Evolutionary conservation across 2,797 vertebrate species (phyloP).

Genomic region (Takifugu rubripes): DNA sequence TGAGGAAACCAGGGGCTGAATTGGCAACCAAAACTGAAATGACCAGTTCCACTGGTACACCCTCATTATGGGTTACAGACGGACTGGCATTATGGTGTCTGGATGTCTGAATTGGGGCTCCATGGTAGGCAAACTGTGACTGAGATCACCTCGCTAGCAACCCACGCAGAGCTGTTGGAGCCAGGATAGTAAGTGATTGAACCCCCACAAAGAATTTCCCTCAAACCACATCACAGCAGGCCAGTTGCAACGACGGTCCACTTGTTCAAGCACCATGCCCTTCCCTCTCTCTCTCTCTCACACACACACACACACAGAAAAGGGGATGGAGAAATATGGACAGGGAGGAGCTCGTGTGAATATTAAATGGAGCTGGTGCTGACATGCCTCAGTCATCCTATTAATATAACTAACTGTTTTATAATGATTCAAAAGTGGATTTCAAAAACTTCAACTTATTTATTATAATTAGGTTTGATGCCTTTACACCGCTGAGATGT

Average conservation of each 20-base stretch:
- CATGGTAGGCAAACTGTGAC: conserved; percentile 66
- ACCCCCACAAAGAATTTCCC: conserved; percentile 70
- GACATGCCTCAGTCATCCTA: conserved; percentile 10
- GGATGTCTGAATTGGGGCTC: conserved; percentile 68
- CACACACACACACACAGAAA: conserved; percentile 12
- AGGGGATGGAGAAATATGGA: too few species aligned
- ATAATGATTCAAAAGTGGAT: not conserved
- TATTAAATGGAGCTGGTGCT: conserved; percentile 6
- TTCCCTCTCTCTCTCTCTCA: conserved; percentile 15
- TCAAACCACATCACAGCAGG: conserved; percentile 66
- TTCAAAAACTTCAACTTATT: not conserved
- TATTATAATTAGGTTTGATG: too few species aligned
- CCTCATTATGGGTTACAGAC: conserved; percentile 72
- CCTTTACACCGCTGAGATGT: not conserved
- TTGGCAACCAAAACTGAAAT: conserved; percentile 69
- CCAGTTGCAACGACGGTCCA: conserved; percentile 47
- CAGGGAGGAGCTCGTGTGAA: not conserved
- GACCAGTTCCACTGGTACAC: conserved; percentile 70
- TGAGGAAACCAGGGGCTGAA: conserved; percentile 52
- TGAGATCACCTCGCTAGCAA: conserved; percentile 73
- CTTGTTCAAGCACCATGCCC: conserved; percentile 54
- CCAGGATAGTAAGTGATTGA: conserved; percentile 67
- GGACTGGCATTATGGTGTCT: conserved; percentile 76
- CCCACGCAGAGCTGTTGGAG: conserved; percentile 62
- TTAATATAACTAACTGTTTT: too few species aligned